Evolutionary conservation across 2,797 vertebrate species (phyloP), one percentile per base, ranked within the genome.

Genomic region (Typhlichthys eigenmanni): DNA sequence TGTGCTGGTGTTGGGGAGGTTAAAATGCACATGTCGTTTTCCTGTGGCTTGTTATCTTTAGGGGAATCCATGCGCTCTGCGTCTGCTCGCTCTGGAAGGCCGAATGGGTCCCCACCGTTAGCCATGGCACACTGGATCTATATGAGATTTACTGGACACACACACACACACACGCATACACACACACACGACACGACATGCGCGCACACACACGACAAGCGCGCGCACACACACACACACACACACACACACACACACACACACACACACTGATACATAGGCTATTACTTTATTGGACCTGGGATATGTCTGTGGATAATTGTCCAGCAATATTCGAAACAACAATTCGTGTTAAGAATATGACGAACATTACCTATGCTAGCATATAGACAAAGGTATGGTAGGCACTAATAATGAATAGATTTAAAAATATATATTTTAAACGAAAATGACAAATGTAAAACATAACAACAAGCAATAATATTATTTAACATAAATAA

Each of bases 101-200:
- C 95, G 75, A 95, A 96, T 84, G 92, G 92, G 87, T 96, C 95
- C 13, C 95, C 96, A 46, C 93, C 80, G 83, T 96, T 96, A 67
- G 95, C 95, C 96, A 98, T 98, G 79, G 72, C 79, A 80, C 60
- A 75, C 83, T 84, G 67, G 19, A 19, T 62, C 55, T 12, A 45
- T 7, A 53, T 10, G 13, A 16, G 7, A 13, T 24, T 51, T 5
- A 52, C 8, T 10, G 38, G 54, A 32, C 47, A 60, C 58, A 55
- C 50, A 67, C 56, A 38, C 64, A 62, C 60, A 72, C 62, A 68
- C 63, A 71, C 60, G 58, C 54, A 70, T 58, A 69, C 56, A 61
- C 29, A 38, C 13, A 50, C 24, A 24, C 24, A 24, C 24, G 24
- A 24, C 24, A 24, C 24, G 24, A 66, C 64, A 65, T 45, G 55